Conservation (phyloP, 2,888 invertebrate species). For the Trissolcus japonicus region DNA sequence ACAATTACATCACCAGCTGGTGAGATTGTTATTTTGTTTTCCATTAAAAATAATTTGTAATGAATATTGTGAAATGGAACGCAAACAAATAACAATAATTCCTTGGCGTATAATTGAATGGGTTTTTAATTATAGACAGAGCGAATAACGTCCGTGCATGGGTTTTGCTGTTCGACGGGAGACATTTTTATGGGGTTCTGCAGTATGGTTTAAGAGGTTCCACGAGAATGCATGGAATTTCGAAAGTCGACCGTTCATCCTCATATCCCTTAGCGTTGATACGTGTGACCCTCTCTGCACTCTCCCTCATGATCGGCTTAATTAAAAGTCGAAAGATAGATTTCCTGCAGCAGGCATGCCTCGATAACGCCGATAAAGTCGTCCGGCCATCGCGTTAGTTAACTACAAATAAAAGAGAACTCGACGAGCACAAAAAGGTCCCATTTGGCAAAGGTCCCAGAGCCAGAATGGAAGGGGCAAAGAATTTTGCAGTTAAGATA, state of each 20-base stretch:
- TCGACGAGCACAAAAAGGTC: constrained; percentile 1
- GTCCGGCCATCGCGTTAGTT: constrained; percentile 26
- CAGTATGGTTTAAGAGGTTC: constrained; percentile 55
- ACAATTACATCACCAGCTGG: too few species aligned
- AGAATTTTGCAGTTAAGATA: not conserved
- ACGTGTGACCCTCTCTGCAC: constrained; percentile 48
- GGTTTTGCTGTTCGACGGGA: constrained; percentile 63
- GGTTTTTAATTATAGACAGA: constrained; percentile 49
- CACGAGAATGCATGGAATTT: constrained; percentile 67
- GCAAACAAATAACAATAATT: not conserved
- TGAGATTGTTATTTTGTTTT: too few species aligned
- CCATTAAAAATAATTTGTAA: too few species aligned
- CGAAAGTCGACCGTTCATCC: constrained; percentile 49
- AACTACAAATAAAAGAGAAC: constrained; percentile 20
- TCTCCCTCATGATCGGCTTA: constrained; percentile 55
- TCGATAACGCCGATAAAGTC: constrained; percentile 55
- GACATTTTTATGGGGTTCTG: constrained; percentile 71
- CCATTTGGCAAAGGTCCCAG: constrained; percentile 3
- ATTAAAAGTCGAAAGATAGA: constrained; percentile 56
- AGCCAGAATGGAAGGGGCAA: too few species aligned
- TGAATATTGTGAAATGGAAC: not conserved
- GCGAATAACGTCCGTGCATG: constrained; percentile 32
- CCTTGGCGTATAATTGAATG: constrained; percentile 38
- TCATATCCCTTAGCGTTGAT: constrained; percentile 27
- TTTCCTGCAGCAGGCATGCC: constrained; percentile 44